phyloP scores from a whole-genome alignment of 2,888 invertebrate species.

The Euzetes globulus region DNA sequence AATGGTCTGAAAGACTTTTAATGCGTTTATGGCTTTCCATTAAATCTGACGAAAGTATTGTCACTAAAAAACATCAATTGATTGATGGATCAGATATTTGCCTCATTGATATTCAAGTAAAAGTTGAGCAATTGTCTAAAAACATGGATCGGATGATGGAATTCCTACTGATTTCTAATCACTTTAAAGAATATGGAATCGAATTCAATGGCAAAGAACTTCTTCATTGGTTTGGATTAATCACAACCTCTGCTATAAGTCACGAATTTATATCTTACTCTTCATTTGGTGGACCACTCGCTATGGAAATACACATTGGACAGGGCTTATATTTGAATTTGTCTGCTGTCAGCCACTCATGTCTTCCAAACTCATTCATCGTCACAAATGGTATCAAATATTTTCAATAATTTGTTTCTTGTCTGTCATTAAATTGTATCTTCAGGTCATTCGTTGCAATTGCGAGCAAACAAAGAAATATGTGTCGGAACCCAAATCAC shows the following conservation, averaged over 20 bases:
- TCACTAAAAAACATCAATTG: neutral
- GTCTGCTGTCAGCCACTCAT: neutral
- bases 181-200: neutral
- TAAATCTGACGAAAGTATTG: neutral
- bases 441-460: too few species aligned
- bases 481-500: too few species aligned
- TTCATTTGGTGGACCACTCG: neutral
- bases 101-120: neutral
- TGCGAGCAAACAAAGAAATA: too few species aligned
- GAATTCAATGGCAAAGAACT: neutral
- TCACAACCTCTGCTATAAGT: neutral
- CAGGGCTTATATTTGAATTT: neutral
- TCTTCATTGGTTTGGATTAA: conserved; percentile 1
- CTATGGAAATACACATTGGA: too few species aligned
- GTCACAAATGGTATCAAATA: neutral
- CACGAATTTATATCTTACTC: neutral
- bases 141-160: neutral
- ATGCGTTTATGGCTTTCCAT: neutral
- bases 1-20: too few species aligned
- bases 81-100: conserved; percentile 2
- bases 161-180: neutral
- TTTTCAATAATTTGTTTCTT: too few species aligned
- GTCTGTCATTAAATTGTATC: too few species aligned
- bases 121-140: neutral
- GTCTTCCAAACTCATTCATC: neutral